Percentiles rank a stretch among this genome's conserved stretches.
phyloP scores from a whole-genome alignment of 2,113 vertebrate genomes.

The Seriola rivoliana region DNA sequence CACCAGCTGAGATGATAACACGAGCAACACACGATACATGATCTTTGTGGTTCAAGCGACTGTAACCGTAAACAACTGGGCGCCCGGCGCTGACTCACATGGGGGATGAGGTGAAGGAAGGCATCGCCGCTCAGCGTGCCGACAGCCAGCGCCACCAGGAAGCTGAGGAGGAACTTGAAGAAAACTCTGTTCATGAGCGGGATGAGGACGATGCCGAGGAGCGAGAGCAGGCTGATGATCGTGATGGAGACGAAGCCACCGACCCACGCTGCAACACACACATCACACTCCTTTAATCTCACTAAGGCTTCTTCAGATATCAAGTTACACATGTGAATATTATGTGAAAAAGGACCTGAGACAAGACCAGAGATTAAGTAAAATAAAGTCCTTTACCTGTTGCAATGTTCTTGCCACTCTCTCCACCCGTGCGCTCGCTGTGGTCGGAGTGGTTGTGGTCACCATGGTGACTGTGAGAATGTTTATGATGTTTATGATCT shows the following conservation, averaged over 20 bases:
- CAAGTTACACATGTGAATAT: too few relatives aligned
- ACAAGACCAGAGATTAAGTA: too few relatives aligned
- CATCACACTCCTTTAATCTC: background rate
- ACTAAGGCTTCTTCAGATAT: too few relatives aligned
- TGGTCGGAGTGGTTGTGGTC: slow-evolving; percentile 56
- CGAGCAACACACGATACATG: too few relatives aligned
- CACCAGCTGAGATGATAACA: too few relatives aligned
- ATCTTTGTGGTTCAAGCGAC: too few relatives aligned
- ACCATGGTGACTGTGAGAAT: slow-evolving; percentile 57
- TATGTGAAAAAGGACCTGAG: too few relatives aligned
- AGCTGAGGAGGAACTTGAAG: slow-evolving; percentile 98
- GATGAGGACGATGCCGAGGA: slow-evolving; percentile 93
- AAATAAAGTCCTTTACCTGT: slow-evolving; percentile 81
- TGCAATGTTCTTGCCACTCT: slow-evolving; percentile 71
- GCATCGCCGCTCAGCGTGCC: slow-evolving; percentile 97
- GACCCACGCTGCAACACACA: slow-evolving; percentile 89
- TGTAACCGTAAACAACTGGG: too few relatives aligned
- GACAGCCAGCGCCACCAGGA: slow-evolving; percentile 96
- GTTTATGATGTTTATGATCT: slow-evolving; percentile 64
- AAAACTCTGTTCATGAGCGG: slow-evolving; percentile 95
- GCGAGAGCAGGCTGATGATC: slow-evolving; percentile 94
- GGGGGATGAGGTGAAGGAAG: slow-evolving; percentile 96
- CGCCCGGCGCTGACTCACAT: slow-evolving; percentile 84
- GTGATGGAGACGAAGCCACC: slow-evolving; percentile 96
- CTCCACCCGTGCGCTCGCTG: slow-evolving; percentile 74